Percentiles rank a stretch among this genome's conserved stretches.
phyloP scores from a whole-genome alignment of 2,888 invertebrate species.

The Automeris io region DNA sequence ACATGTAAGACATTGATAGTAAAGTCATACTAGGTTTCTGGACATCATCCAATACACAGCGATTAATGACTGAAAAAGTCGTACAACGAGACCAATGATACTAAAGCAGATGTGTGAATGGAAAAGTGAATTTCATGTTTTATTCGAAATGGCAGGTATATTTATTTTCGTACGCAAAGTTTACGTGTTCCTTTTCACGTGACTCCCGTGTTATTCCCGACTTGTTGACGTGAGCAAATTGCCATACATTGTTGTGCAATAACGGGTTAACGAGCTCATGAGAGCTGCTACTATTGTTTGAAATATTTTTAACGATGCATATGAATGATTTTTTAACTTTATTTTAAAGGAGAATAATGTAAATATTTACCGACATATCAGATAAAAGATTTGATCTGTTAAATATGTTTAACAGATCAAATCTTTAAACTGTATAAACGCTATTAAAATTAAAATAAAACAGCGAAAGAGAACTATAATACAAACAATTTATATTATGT shows the following conservation, averaged over 20 bases:
- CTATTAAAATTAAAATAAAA: too few species aligned
- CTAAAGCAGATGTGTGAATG: constrained; percentile 24
- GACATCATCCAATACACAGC: constrained; percentile 17
- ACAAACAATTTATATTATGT: too few species aligned
- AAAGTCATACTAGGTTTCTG: constrained; percentile 10
- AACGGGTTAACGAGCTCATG: constrained; percentile 10
- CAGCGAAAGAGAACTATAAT: too few species aligned
- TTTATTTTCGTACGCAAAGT: constrained; percentile 33
- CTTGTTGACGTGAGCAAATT: constrained; percentile 22
- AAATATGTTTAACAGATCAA: too few species aligned
- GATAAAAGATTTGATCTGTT: too few species aligned
- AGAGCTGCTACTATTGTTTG: constrained; percentile 1
- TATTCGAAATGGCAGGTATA: constrained; percentile 16
- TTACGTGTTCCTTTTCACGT: constrained; percentile 51
- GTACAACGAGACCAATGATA: constrained; percentile 15
- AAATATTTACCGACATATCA: too few species aligned
- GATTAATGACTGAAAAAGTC: constrained; percentile 6
- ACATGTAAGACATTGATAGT: neutral
- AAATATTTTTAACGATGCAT: constrained; percentile 2
- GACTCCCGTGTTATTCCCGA: constrained; percentile 27
- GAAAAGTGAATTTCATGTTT: constrained; percentile 15
- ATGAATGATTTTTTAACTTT: neutral
- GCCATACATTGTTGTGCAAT: constrained; percentile 37
- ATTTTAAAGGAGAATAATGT: neutral
- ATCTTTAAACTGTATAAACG: too few species aligned